These are phyloP conservation scores for Drosophila emarginata DNA, from an alignment of 2,888 invertebrate genomes.

Conservation along the genomic window DNA sequence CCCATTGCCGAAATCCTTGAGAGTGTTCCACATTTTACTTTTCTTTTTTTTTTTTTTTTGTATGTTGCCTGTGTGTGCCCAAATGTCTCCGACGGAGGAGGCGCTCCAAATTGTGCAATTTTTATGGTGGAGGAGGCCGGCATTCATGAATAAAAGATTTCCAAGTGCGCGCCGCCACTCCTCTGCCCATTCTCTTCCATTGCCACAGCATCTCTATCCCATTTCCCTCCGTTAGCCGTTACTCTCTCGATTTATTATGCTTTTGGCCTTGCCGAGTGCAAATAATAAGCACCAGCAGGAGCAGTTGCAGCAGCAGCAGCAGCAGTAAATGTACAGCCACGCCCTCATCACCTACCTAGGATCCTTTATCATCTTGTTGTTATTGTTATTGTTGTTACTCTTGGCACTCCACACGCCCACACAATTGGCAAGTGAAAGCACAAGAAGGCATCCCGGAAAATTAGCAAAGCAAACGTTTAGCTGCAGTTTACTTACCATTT, in stretches of 20 bases:
- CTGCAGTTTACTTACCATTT: slow-evolving; percentile 78
- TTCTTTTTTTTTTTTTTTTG: slow-evolving; percentile 29
- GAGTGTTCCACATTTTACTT: slow-evolving; percentile 25
- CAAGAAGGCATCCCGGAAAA: slow-evolving; percentile 54
- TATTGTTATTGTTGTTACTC: neutral
- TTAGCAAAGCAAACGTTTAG: slow-evolving; percentile 75
- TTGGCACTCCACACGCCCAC: slow-evolving; percentile 52
- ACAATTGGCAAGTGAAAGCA: slow-evolving; percentile 54
- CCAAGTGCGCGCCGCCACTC: slow-evolving; percentile 48
- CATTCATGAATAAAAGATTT: slow-evolving; percentile 77
- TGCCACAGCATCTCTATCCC: slow-evolving; percentile 11
- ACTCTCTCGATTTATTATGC: slow-evolving; percentile 67
- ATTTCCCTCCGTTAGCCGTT: neutral
- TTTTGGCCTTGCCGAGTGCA: slow-evolving; percentile 76
- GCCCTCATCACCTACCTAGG: slow-evolving; percentile 53
- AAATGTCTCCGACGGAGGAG: slow-evolving; percentile 59
- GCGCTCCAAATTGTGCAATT: slow-evolving; percentile 73
- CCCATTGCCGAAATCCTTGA: slow-evolving; percentile 73
- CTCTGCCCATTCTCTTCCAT: neutral
- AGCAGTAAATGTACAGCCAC: slow-evolving; percentile 74
- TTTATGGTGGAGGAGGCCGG: slow-evolving; percentile 55
- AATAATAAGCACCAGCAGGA: slow-evolving; percentile 77
- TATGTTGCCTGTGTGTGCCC: slow-evolving; percentile 26
- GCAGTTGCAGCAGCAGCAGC: slow-evolving; percentile 13
- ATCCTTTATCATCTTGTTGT: slow-evolving; percentile 9